Percentiles rank a stretch among this genome's conserved stretches.
Conservation (phyloP, 2,888 invertebrate species). For the Melanotus villosus region DNA sequence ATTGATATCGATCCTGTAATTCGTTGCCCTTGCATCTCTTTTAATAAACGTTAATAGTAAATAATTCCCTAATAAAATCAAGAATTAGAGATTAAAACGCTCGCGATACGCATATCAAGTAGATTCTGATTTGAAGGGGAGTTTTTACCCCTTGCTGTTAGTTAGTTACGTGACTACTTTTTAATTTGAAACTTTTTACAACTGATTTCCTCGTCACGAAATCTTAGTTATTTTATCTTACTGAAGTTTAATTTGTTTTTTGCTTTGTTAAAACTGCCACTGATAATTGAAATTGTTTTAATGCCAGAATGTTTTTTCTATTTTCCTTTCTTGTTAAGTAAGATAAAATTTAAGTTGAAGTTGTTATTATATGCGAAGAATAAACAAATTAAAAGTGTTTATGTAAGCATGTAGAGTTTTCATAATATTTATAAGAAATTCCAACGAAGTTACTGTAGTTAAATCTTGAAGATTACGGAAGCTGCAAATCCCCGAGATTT, state of each 20-base stretch:
- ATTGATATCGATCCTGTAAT: background rate
- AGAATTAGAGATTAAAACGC: slow-evolving; percentile 14
- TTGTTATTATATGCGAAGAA: no score
- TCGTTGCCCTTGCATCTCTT: background rate
- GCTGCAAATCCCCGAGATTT: no score
- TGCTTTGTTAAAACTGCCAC: no score
- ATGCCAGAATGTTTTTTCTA: background rate
- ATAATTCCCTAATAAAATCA: slow-evolving; percentile 14
- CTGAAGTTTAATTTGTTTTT: background rate
- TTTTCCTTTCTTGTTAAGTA: background rate
- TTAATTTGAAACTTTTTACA: background rate
- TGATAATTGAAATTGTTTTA: background rate
- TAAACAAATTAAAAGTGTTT: no score
- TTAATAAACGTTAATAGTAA: background rate
- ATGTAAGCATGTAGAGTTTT: no score
- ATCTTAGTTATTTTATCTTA: background rate
- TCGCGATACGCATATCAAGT: slow-evolving; percentile 12
- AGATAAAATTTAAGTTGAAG: no score
- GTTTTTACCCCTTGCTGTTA: background rate
- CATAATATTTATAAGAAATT: no score
- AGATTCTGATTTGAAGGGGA: background rate
- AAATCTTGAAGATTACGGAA: no score
- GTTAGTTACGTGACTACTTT: slow-evolving; percentile 13
- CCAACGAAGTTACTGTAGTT: no score
- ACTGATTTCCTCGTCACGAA: slow-evolving; percentile 5